Conservation (phyloP, 2,113 vertebrate genomes). For the Blennius ocellaris region DNA sequence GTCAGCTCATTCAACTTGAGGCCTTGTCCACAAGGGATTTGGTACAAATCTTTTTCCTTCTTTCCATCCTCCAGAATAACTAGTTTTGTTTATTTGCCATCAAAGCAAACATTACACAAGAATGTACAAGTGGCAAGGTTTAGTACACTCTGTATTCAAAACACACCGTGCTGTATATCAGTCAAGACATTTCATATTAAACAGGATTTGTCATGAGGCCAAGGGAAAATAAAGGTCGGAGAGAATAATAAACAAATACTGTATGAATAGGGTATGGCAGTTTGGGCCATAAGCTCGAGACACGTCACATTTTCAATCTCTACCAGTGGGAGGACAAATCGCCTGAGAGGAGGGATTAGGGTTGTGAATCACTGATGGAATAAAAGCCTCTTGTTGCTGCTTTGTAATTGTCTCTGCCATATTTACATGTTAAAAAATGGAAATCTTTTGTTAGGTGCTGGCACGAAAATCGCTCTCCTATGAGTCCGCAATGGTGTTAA, state of each 20-base stretch:
- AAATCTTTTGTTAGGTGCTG: conserved; percentile 76
- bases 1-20: conserved; percentile 15
- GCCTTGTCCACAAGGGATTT: not conserved
- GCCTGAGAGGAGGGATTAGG: conserved; percentile 78
- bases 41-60: conserved; percentile 7
- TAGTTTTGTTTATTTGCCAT: conserved; percentile 43
- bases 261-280: conserved; percentile 67
- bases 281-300: conserved; percentile 71
- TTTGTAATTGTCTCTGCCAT: conserved; percentile 80
- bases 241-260: conserved; percentile 74
- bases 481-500: conserved; percentile 74
- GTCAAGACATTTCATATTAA: conserved; percentile 74
- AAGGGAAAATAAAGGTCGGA: conserved; percentile 71
- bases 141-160: conserved; percentile 51
- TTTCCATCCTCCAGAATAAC: conserved; percentile 12
- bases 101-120: conserved; percentile 50
- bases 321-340: conserved; percentile 78
- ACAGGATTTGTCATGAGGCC: conserved; percentile 68
- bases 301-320: conserved; percentile 80
- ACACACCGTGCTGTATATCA: conserved; percentile 57
- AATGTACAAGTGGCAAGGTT: conserved; percentile 41
- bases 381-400: conserved; percentile 79
- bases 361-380: conserved; percentile 78
- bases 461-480: conserved; percentile 71
- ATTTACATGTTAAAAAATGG: conserved; percentile 81